phyloP scores from a whole-genome alignment of 2,113 vertebrate species.

The Salvator merianae region DNA sequence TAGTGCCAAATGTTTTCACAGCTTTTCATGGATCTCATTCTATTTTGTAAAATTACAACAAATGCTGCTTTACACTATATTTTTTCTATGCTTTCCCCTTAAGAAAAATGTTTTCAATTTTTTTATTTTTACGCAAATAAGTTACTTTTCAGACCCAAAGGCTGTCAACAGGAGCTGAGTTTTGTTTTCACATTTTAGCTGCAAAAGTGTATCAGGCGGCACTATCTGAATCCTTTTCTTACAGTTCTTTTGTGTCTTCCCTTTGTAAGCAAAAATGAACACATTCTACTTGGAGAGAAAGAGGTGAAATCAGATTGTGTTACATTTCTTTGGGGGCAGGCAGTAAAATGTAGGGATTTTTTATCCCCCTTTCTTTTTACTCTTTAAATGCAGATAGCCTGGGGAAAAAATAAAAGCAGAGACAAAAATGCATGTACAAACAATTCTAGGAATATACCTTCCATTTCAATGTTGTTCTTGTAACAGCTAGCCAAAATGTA shows the following conservation, averaged over 20 bases:
- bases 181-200: slow-evolving; percentile 64
- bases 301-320: slow-evolving; percentile 67
- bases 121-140: slow-evolving; percentile 37
- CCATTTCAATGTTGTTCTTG: slow-evolving; percentile 51
- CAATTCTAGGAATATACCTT: slow-evolving; percentile 54
- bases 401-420: slow-evolving; percentile 46
- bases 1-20: rapidly evolving
- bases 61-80: slow-evolving; percentile 37
- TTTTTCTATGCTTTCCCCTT: slow-evolving; percentile 41
- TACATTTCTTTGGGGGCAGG: slow-evolving; percentile 65
- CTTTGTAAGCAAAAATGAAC: slow-evolving; percentile 73
- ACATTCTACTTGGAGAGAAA: slow-evolving; percentile 64
- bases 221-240: slow-evolving; percentile 73
- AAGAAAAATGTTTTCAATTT: slow-evolving; percentile 43
- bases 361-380: slow-evolving; percentile 32
- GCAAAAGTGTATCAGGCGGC: slow-evolving; percentile 60
- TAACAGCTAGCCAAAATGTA: slow-evolving; percentile 52
- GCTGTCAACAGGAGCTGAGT: slow-evolving; percentile 45
- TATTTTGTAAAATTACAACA: background rate
- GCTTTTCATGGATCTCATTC: background rate
- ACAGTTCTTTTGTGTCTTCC: slow-evolving; percentile 66
- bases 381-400: slow-evolving; percentile 61
- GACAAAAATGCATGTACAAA: slow-evolving; percentile 39
- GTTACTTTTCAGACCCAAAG: slow-evolving; percentile 40
- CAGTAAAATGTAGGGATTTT: slow-evolving; percentile 34